phyloP scores from a whole-genome alignment of 2,797 vertebrate species.

The Mormyrops attenuatus region DNA sequence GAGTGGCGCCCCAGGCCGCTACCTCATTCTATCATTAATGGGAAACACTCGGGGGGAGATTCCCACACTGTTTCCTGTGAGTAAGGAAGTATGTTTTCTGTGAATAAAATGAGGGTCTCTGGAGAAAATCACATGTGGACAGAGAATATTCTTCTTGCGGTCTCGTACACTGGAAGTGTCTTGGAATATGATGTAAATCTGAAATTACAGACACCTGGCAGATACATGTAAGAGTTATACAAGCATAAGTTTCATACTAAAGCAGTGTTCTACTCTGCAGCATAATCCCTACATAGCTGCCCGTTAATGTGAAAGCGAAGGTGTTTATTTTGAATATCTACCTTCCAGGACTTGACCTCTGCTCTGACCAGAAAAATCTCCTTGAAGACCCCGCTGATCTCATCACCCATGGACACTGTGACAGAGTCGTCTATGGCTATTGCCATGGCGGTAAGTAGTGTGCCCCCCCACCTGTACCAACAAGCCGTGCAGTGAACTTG shows the following conservation, averaged over 20 bases:
- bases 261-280: not conserved
- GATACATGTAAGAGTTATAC: not conserved
- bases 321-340: not conserved
- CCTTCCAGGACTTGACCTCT: slow-evolving; percentile 78
- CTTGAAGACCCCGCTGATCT: slow-evolving; percentile 83
- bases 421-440: slow-evolving; percentile 91
- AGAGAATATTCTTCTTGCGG: not conserved
- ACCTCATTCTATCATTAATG: not conserved
- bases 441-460: slow-evolving; percentile 79
- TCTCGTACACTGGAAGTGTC: not conserved
- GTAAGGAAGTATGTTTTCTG: not conserved
- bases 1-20: not conserved
- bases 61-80: not conserved
- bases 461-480: not conserved
- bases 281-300: not conserved
- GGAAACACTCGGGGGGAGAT: not conserved
- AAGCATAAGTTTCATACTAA: not conserved
- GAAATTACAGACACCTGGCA: not conserved
- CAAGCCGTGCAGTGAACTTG: not conserved
- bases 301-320: not conserved
- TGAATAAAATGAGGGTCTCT: not conserved
- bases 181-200: not conserved
- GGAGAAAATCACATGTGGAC: not conserved
- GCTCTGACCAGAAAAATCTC: slow-evolving; percentile 87
- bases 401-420: slow-evolving; percentile 91